These are phyloP conservation scores for Erythrolamprus reginae DNA, from an alignment of 2,113 vertebrate species.

Conservation along the genomic window DNA sequence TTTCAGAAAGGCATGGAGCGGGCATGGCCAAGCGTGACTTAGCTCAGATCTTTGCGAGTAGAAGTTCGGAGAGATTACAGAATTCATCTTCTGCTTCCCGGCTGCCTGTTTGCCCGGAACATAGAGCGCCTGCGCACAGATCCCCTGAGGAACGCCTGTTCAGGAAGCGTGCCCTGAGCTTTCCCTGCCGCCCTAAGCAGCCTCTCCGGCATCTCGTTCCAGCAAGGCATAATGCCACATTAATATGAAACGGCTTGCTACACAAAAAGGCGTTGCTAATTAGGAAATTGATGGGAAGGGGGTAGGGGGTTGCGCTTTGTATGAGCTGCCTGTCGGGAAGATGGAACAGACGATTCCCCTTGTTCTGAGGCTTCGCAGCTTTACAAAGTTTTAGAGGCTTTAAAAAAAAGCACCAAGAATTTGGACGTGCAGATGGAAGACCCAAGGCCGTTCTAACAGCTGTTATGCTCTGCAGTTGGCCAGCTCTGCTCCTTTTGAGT, in stretches of 20 bases:
- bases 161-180: constrained; percentile 10
- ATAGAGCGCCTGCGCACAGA: not conserved
- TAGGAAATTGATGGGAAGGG: constrained; percentile 2
- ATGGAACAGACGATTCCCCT: not conserved
- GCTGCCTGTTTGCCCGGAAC: not conserved
- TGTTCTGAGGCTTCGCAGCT: not conserved
- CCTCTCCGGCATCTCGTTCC: constrained; percentile 2
- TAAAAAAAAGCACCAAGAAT: not conserved
- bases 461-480: not conserved
- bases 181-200: not conserved
- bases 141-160: not conserved
- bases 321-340: not conserved
- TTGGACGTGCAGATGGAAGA: not conserved
- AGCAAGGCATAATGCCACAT: constrained; percentile 9
- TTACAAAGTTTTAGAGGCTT: not conserved
- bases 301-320: not conserved
- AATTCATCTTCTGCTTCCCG: not conserved
- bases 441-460: not conserved
- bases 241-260: constrained; percentile 20
- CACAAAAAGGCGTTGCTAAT: constrained; percentile 17
- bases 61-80: not conserved
- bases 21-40: not conserved
- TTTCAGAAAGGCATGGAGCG: not conserved
- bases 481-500: not conserved
- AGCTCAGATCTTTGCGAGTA: not conserved